Conservation (phyloP, 53 echinoderm and acorn worm species). For the Holothuria scabra region DNA sequence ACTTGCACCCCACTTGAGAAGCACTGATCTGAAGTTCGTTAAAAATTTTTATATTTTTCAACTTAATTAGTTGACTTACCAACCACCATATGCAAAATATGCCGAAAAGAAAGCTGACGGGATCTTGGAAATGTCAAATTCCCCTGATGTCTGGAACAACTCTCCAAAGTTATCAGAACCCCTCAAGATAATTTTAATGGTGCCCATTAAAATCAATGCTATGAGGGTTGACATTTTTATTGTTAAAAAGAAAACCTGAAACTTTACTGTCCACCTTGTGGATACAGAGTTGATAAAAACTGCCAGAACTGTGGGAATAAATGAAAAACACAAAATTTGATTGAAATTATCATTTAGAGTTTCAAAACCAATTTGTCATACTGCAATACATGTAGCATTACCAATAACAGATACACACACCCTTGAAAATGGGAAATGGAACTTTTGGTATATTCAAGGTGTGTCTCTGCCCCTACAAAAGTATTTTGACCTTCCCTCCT, state of each 20-base stretch:
- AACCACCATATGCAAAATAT: not conserved
- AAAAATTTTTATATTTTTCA: too few relatives aligned
- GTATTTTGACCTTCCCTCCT: too few relatives aligned
- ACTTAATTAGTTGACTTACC: not conserved
- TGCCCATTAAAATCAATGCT: not conserved
- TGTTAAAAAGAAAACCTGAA: slow-evolving; percentile 6
- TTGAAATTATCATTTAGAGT: too few relatives aligned
- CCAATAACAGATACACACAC: too few relatives aligned
- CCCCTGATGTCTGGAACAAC: not conserved
- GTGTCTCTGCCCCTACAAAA: too few relatives aligned
- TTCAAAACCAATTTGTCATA: too few relatives aligned
- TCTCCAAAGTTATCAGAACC: not conserved
- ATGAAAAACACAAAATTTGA: not conserved
- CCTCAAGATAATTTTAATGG: not conserved
- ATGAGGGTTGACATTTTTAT: slow-evolving; percentile 8
- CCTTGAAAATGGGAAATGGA: too few relatives aligned
- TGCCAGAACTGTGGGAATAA: not conserved
- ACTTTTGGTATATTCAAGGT: too few relatives aligned
- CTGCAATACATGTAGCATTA: too few relatives aligned
- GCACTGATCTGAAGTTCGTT: too few relatives aligned
- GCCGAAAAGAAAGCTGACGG: slow-evolving; percentile 4
- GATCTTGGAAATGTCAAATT: not conserved
- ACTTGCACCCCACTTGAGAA: too few relatives aligned
- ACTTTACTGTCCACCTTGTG: not conserved
- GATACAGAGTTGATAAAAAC: slow-evolving; percentile 13